Base-by-base conservation (phyloP, 2,797 vertebrate species). In the Sebastes glaucus region DNA sequence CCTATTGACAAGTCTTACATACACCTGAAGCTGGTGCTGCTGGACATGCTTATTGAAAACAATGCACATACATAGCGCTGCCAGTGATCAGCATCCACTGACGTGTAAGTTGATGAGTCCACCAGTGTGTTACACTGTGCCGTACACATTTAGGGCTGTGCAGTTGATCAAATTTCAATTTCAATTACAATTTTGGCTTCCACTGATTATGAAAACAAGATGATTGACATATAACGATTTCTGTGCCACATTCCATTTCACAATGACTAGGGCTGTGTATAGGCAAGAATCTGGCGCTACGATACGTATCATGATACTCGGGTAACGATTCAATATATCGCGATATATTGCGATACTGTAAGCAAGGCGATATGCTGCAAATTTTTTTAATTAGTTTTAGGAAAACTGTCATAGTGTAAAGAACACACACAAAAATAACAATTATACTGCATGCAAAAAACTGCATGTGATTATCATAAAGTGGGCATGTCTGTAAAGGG, bases 41-140 rank as follows among this genome's bases (percentile, higher is more conserved):
- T 46, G 23, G 16, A 55, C 27, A 81, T 49, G 59, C 32, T 49
- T 20, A 22, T 10, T 55, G 33, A 63, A 49, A 56, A 35, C 20
- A 70, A 79, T 66, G n/a, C 49, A 62, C 67, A 82, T 64, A 32
- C 55, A 70, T 7, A 78, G 20, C 6, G 35, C 10, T 22, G 35
- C 18, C 16, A 61, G 72, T 77, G 73, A 84, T 74, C 62, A 70
- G 74, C 81, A 82, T 87, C 80, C 33, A 57, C 65, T 81, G 88
- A 80, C 56, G 53, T 57, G 78, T 82, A 90, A 87, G 72, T 80
- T 71, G 82, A 93, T 89, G 27, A 22, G 66, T 63, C 38, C 28
- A 22, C 25, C 42, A 16, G 57, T 72, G 80, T 65, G 46, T 69
- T 46, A 46, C 32, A 20, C 67, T 62, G 71, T 76, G 82, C 76